phyloP scores from a whole-genome alignment of 2,888 invertebrate species.

The Meiosimyza platycephala region DNA sequence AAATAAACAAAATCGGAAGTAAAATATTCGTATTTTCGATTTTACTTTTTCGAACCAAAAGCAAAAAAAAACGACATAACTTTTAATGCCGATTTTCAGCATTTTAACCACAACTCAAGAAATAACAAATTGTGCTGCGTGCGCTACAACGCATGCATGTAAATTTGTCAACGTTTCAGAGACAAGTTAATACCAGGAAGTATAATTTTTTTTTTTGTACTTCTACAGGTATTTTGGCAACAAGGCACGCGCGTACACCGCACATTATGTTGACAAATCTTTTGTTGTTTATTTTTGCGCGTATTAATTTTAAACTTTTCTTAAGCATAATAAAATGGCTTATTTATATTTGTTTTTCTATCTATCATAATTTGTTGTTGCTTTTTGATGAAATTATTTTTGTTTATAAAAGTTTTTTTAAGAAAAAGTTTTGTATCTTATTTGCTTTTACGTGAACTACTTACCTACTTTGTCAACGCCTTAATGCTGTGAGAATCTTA shows the following conservation, averaged over 20 bases:
- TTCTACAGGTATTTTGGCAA: neutral
- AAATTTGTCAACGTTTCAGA: neutral
- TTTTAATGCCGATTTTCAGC: slow-evolving; percentile 14
- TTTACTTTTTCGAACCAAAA: no score
- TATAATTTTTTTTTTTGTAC: neutral
- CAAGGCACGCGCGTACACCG: neutral
- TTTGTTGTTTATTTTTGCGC: neutral
- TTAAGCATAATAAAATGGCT: no score
- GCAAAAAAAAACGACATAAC: neutral
- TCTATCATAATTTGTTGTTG: neutral
- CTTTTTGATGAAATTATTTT: neutral
- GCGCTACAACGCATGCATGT: slow-evolving; percentile 1
- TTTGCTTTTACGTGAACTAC: no score
- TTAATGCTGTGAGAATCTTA: no score
- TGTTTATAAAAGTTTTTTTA: neutral
- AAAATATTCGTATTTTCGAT: neutral
- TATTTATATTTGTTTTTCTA: neutral
- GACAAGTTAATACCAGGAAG: neutral
- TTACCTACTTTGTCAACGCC: no score
- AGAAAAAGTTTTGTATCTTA: no score
- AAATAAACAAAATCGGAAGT: neutral
- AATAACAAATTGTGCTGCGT: neutral
- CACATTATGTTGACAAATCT: slow-evolving; percentile 11
- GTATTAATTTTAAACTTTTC: no score
- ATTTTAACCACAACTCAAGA: neutral